Conservation (phyloP, 2,113 vertebrate genomes). For the Machaerirhynchus nigripectus region DNA sequence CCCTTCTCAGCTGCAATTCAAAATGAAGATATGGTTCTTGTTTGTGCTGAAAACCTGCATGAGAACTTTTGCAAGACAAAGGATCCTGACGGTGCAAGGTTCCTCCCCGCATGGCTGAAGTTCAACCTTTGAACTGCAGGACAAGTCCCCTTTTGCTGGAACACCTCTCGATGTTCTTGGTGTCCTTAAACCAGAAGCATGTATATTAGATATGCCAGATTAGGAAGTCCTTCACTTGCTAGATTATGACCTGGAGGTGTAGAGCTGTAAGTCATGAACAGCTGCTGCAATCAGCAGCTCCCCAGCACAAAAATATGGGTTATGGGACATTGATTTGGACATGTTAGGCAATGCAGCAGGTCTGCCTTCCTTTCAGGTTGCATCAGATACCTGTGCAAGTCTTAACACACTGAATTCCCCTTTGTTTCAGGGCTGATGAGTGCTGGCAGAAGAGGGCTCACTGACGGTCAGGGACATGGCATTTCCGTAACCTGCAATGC, state of each 20-base stretch:
- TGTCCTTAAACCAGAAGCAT: neutral
- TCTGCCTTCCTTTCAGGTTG: conserved; percentile 12
- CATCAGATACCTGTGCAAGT: conserved; percentile 34
- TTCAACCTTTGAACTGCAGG: neutral
- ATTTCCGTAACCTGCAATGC: neutral
- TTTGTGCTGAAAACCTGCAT: neutral
- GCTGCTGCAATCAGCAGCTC: neutral
- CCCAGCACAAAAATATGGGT: neutral
- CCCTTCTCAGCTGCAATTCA: neutral
- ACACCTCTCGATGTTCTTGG: neutral
- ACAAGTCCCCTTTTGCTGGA: neutral
- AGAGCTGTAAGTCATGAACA: neutral
- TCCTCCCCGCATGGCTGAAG: neutral
- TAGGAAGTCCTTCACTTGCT: neutral
- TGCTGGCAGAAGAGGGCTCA: neutral
- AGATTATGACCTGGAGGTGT: neutral
- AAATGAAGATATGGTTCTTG: neutral
- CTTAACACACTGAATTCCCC: neutral
- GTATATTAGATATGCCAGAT: neutral
- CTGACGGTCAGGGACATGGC: neutral
- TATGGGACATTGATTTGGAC: neutral
- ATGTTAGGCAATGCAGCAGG: neutral
- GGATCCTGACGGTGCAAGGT: neutral
- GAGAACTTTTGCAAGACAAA: neutral
- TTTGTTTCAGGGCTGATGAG: neutral